Percentiles rank a stretch among this genome's conserved stretches.
Conservation (phyloP, 1,140 invertebrate genomes). For the Pristionchus pacificus region DNA sequence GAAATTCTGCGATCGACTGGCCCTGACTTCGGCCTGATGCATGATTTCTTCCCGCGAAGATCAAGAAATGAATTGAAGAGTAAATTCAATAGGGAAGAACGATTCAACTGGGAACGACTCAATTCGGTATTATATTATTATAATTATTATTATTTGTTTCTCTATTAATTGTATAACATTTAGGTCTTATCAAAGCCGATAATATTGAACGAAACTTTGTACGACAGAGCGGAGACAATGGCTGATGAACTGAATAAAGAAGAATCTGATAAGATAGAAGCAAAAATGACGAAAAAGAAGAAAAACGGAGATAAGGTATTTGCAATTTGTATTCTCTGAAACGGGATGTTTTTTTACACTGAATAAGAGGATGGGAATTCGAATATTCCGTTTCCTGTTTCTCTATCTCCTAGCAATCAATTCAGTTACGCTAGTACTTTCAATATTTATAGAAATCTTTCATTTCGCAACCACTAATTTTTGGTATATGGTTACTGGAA, state of each 20-base stretch:
- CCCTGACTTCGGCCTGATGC: slow-evolving; percentile 30
- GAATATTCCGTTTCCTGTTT: neutral
- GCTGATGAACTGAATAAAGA: neutral
- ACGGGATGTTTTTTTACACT: slow-evolving; percentile 15
- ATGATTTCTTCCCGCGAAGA: slow-evolving; percentile 23
- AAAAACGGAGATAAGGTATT: neutral
- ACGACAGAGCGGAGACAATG: neutral
- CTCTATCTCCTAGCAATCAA: slow-evolving; percentile 12
- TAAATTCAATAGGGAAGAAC: slow-evolving; percentile 27
- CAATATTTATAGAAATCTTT: neutral
- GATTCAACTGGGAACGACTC: slow-evolving; percentile 15
- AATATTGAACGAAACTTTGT: neutral
- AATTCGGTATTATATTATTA: slow-evolving; percentile 9
- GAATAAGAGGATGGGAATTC: slow-evolving; percentile 13
- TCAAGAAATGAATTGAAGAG: slow-evolving; percentile 23
- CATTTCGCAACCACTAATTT: neutral
- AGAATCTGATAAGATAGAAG: neutral
- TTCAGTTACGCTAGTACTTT: slow-evolving; percentile 7
- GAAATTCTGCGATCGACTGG: slow-evolving; percentile 31
- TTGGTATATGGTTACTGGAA: neutral
- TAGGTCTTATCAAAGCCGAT: neutral
- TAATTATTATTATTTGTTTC: neutral
- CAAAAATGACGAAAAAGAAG: neutral
- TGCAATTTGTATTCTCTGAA: neutral
- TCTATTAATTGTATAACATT: neutral